Percentiles rank a stretch among this genome's conserved stretches.
These are phyloP conservation scores for Doryteuthis pealeii DNA, from an alignment of 1,140 invertebrate species.

Conservation along the genomic window DNA sequence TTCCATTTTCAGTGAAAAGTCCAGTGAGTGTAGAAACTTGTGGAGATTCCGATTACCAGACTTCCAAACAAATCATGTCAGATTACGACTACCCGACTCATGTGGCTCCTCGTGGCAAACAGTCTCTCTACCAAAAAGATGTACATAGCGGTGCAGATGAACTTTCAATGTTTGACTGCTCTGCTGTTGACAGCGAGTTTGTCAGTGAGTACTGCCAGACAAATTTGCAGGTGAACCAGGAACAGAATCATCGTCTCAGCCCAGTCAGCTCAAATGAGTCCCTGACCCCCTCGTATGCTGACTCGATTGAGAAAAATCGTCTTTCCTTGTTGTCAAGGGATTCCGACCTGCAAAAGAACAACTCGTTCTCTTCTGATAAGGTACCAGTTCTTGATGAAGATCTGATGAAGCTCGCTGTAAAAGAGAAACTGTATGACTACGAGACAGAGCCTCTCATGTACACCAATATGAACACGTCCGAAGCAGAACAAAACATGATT, in stretches of 20 bases:
- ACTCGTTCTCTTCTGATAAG: slow-evolving; percentile 35
- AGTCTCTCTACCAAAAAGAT: slow-evolving; percentile 16
- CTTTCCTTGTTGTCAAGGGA: slow-evolving; percentile 39
- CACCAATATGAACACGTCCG: slow-evolving; percentile 28
- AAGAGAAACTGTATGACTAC: slow-evolving; percentile 22
- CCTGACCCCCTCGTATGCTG: slow-evolving; percentile 21
- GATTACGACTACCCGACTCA: slow-evolving; percentile 22
- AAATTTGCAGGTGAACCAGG: slow-evolving; percentile 53
- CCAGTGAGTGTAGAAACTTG: slow-evolving; percentile 14
- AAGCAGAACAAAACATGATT: slow-evolving; percentile 31
- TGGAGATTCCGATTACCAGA: slow-evolving; percentile 24
- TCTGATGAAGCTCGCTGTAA: slow-evolving; percentile 1
- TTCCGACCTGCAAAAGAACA: slow-evolving; percentile 36
- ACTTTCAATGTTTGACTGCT: slow-evolving; percentile 62
- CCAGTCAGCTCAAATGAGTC: slow-evolving; percentile 41
- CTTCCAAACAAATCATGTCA: slow-evolving; percentile 16
- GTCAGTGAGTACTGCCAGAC: slow-evolving; percentile 57
- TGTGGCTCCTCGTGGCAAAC: background rate
- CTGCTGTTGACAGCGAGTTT: slow-evolving; percentile 51
- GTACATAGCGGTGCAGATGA: slow-evolving; percentile 65
- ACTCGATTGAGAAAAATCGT: slow-evolving; percentile 31
- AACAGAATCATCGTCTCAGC: slow-evolving; percentile 30
- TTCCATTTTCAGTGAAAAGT: slow-evolving; percentile 16
- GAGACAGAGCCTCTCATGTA: slow-evolving; percentile 23
- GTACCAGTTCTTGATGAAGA: background rate